Percentiles rank a stretch among this genome's conserved stretches.
Evolutionary conservation across 1,140 invertebrate genomes (phyloP).

Genomic region (Diabrotica undecimpunctata): DNA sequence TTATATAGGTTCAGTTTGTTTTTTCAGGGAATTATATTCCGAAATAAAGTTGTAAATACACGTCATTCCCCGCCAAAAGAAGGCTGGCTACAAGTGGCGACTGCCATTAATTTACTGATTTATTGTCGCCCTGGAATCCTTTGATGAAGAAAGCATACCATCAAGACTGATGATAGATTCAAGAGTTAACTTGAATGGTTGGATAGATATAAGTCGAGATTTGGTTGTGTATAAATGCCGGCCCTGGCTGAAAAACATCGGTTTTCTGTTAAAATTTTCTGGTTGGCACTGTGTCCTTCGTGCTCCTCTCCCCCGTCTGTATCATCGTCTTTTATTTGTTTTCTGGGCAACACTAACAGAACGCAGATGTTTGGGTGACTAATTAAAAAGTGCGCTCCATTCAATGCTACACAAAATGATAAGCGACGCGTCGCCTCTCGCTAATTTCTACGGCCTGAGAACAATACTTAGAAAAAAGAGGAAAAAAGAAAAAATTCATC

Average conservation of each 20-base stretch:
- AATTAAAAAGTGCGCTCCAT: slow-evolving; percentile 37
- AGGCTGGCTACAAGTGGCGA: too few relatives aligned
- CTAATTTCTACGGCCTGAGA: slow-evolving; percentile 33
- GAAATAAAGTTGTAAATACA: too few relatives aligned
- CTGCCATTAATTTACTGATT: too few relatives aligned
- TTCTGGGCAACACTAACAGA: slow-evolving; percentile 1
- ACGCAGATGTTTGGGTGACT: slow-evolving; percentile 18
- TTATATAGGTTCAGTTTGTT: too few relatives aligned
- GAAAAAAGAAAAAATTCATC: slow-evolving; percentile 1
- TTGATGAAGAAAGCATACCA: too few relatives aligned
- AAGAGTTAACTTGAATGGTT: too few relatives aligned
- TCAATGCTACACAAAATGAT: slow-evolving; percentile 30
- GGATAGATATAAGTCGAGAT: too few relatives aligned
- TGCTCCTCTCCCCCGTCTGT: background rate
- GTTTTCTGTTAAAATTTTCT: slow-evolving; percentile 1
- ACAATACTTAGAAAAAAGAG: slow-evolving; percentile 31
- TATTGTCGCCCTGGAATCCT: too few relatives aligned
- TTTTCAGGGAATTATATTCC: too few relatives aligned
- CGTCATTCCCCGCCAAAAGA: too few relatives aligned
- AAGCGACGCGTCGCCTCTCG: slow-evolving; percentile 28
- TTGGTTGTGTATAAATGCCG: too few relatives aligned
- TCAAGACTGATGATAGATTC: too few relatives aligned
- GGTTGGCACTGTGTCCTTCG: background rate
- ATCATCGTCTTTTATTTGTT: slow-evolving; percentile 1
- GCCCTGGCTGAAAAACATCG: background rate